Base-by-base conservation (phyloP, 2,888 invertebrate genomes). In the Cenopis cana region DNA sequence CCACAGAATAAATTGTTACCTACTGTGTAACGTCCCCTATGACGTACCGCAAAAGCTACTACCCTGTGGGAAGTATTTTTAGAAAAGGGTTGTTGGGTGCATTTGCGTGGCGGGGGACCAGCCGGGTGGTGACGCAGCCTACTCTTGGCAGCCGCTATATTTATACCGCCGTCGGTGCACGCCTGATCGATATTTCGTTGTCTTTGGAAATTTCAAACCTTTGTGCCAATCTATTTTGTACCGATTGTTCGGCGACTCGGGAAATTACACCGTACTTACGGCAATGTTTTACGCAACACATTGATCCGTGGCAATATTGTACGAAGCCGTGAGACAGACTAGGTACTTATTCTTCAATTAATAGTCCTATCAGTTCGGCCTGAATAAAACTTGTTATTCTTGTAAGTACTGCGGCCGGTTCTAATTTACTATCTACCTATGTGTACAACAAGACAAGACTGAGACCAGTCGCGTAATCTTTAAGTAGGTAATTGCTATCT, bases 101-200 rank as follows among this genome's bases (percentile, higher is more conserved):
- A 68, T 65, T 50, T 65, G 54, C 52, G 66, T 72, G 69, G 72
- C 55, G 73, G 72, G 65, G 49, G 56, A 41, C 59, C 60, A 56
- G 61, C 71, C 74, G 62, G 55, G 61, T 61, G 79, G 73, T 71
- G 76, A 74, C 69, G 74, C 75, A 76, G 75, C 75, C 76, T 75
- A 75, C 76, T 78, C 76, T 74, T 76, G 76, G 75, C 79, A 74
- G 75, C 71, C 68, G 73, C 82, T 85, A 85, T 85, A 79, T 84
- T 81, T 85, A 86, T 82, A 76, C 73, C 74, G 70, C 74, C 75
- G 75, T n/a, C 74, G 73, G 74, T 83, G 81, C 80, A 81, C 69
- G 74, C 54, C 6, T 76, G 78, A 81, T 87, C 85, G 79, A 86
- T 86, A 82, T 74, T 68, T 69, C 69, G 74, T 62, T 57, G 69